Conservation (phyloP, 1,140 invertebrate species). For the Pantala flavescens region DNA sequence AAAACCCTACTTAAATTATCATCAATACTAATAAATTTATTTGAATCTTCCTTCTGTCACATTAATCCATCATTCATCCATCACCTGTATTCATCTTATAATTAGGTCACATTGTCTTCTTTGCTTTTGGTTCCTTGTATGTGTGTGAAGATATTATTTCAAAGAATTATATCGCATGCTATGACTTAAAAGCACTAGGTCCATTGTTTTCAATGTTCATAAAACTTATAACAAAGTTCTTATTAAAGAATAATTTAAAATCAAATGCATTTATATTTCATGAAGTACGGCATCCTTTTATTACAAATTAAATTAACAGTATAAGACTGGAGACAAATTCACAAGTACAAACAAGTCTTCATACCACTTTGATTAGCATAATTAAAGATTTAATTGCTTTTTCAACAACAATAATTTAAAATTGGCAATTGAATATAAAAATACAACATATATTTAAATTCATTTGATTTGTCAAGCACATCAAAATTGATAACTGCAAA, state of each 20-base stretch:
- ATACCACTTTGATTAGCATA: neutral
- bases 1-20: no score
- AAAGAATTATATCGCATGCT: no score
- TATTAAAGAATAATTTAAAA: neutral
- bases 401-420: neutral
- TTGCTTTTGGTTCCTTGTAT: no score
- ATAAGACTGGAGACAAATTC: neutral
- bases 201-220: no score
- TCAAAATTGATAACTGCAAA: neutral
- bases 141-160: no score
- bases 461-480: neutral
- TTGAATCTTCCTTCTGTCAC: no score
- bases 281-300: neutral
- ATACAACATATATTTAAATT: neutral
- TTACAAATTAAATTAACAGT: constrained; percentile 5
- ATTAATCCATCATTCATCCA: no score
- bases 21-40: no score
- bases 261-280: neutral
- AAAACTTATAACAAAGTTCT: no score
- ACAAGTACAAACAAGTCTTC: neutral
- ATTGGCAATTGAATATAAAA: neutral
- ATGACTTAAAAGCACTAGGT: no score
- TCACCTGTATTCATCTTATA: no score
- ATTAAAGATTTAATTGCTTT: neutral
- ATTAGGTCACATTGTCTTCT: no score